Evolutionary conservation across 2,888 invertebrate genomes (phyloP), one percentile per base, ranked within the genome.

Genomic region (Diachrysia chrysitis): DNA sequence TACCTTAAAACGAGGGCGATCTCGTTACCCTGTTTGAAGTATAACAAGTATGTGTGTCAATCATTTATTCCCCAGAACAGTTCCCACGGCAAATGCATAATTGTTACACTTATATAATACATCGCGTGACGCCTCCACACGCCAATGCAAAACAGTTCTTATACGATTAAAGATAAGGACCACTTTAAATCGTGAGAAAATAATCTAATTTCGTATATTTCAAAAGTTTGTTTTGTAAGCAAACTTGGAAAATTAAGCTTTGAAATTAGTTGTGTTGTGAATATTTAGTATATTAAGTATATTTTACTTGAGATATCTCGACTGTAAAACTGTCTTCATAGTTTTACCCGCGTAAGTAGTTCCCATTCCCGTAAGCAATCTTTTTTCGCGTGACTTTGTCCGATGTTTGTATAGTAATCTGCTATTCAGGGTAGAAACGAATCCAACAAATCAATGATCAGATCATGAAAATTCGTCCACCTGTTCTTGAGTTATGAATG

Each of bases 21-120:
- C 83, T 63, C 32, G 9, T 69, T 71, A 82, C 62, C 69, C 21
- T 80, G 73, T 74, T 69, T 60, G 57, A 71, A 73, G 60, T 68
- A 37, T 66, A 61, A 68, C 59, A 63, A 64, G 56, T 62, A 46
- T 42, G 57, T 79, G 80, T 83, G 66, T 73, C 73, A 78, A 78
- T 81, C 78, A 66, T 63, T 68, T 77, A 72, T 77, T 82, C 74
- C 62, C 55, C 58, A 83, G 82, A 81, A 81, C 72, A 54, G 67
- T 81, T 82, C 82, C 63, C 82, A 82, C 82, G 82, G 66, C 69
- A 62, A 72, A 71, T 53, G 63, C 63, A 71, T 81, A 76, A 81
- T 78, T 69, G 82, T 79, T 73, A 73, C 80, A 61, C 78, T 82
- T 82, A 82, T 82, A 83, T 82, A 82, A 82, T 58, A 35, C 51